Percentiles rank a stretch among this genome's conserved stretches.
Conservation (phyloP, 2,113 vertebrate genomes). For the Dasyornis broadbenti region DNA sequence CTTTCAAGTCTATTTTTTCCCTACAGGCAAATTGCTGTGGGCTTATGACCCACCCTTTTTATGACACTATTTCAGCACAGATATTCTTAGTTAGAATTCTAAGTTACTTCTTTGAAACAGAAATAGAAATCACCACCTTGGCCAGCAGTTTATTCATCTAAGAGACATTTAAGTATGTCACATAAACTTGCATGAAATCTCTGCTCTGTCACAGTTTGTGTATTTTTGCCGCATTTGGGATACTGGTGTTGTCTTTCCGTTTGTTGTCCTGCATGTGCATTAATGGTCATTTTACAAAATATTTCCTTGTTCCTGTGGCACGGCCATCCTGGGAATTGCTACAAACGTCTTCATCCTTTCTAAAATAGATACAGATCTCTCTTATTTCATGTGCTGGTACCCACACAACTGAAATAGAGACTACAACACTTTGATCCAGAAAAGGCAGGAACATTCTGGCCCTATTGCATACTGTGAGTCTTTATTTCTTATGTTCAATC, state of each 20-base stretch:
- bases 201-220: not conserved
- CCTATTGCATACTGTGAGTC: not conserved
- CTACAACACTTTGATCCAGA: not conserved
- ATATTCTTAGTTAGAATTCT: conserved; percentile 59
- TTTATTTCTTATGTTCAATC: not conserved
- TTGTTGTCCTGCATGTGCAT: not conserved
- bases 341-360: not conserved
- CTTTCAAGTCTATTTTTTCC: conserved; percentile 56
- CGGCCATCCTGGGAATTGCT: not conserved
- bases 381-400: not conserved
- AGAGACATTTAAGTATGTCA: not conserved
- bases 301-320: not conserved
- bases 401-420: not conserved
- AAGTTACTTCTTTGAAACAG: conserved; percentile 51
- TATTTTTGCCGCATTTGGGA: not conserved
- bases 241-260: not conserved
- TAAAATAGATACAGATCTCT: not conserved
- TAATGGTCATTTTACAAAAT: not conserved
- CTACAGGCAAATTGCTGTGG: conserved; percentile 55
- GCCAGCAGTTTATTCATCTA: conserved; percentile 6
- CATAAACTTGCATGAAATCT: not conserved
- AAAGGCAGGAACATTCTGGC: not conserved
- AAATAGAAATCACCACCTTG: conserved; percentile 43
- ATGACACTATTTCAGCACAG: conserved; percentile 52
- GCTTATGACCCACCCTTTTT: conserved; percentile 54